Evolutionary conservation across 2,797 vertebrate genomes (phyloP).

Genomic region (Chloroceryle amazona): DNA sequence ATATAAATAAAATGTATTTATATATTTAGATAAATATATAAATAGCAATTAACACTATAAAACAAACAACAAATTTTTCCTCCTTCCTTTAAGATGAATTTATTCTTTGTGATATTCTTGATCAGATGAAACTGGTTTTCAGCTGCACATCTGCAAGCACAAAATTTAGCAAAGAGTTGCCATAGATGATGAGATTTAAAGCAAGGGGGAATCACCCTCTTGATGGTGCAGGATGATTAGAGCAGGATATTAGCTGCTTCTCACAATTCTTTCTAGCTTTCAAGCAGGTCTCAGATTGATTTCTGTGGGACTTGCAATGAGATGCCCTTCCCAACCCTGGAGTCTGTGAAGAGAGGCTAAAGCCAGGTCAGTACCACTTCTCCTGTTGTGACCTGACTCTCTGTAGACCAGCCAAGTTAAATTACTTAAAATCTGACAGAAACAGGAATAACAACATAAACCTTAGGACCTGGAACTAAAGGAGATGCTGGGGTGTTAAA

Average conservation of each 20-base stretch:
- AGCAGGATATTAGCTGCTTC: neutral
- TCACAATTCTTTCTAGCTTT: neutral
- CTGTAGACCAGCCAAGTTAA: neutral
- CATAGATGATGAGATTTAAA: neutral
- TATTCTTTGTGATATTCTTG: neutral
- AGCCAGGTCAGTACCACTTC: neutral
- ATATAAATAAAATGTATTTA: too few species aligned
- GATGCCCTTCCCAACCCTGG: neutral
- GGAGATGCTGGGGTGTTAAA: conserved; percentile 6
- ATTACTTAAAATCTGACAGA: conserved; percentile 34
- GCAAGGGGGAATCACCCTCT: neutral
- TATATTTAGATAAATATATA: too few species aligned
- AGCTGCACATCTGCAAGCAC: neutral
- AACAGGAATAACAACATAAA: neutral
- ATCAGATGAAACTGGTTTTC: neutral
- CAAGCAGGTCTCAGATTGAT: neutral
- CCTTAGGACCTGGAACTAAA: conserved; percentile 45
- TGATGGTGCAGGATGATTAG: neutral
- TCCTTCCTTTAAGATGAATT: neutral
- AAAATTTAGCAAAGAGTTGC: neutral
- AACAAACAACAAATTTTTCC: neutral
- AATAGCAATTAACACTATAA: too few species aligned
- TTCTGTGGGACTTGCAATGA: neutral
- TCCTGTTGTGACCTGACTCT: conserved; percentile 1
- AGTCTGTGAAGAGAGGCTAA: neutral